A percentile compares a stretch with the other conserved stretches of the same genome.
Conservation (phyloP, 2,113 vertebrate genomes). For the Podarcis cretensis region DNA sequence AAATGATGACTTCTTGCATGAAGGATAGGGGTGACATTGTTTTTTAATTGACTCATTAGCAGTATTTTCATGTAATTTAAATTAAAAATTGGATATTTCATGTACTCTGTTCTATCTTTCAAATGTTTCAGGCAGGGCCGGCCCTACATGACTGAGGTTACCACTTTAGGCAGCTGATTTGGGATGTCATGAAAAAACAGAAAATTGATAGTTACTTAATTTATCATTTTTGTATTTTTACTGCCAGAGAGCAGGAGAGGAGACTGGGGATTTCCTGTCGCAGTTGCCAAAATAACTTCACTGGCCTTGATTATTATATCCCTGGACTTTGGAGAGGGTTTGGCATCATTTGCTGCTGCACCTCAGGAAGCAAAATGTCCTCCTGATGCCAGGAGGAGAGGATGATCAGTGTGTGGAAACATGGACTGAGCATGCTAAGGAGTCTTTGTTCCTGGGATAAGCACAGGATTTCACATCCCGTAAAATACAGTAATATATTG, state of each 20-base stretch:
- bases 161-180: no score
- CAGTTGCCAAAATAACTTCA: background rate
- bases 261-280: background rate
- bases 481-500: background rate
- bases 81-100: background rate
- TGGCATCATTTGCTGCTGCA: background rate
- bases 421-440: background rate
- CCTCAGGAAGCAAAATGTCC: background rate
- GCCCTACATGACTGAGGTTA: no score
- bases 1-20: no score
- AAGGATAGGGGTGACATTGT: no score
- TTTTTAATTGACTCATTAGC: background rate
- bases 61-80: background rate
- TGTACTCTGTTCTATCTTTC: background rate
- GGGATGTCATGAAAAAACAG: background rate
- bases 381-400: background rate
- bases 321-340: background rate
- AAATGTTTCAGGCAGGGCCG: background rate
- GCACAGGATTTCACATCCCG: accelerated
- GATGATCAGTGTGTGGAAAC: background rate
- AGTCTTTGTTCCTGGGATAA: accelerated
- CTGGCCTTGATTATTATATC: background rate
- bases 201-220: background rate
- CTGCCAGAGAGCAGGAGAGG: background rate
- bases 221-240: background rate